Evolutionary conservation across 2,888 invertebrate genomes (phyloP).

Genomic region (Callinectes sapidus): DNA sequence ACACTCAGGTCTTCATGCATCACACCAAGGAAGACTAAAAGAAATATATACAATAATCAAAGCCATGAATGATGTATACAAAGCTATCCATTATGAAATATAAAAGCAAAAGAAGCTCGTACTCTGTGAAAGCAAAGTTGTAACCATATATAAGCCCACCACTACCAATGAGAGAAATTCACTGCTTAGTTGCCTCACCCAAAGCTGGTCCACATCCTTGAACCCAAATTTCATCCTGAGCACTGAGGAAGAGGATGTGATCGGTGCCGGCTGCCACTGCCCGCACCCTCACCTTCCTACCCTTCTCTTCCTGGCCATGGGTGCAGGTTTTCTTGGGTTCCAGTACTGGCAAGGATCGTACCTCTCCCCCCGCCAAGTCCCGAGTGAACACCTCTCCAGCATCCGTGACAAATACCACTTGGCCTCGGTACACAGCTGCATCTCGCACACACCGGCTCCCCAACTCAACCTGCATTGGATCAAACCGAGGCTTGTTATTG

Average conservation of each 20-base stretch:
- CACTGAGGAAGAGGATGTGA: conserved; percentile 68
- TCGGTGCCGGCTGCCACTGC: conserved; percentile 65
- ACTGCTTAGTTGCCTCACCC: conserved; percentile 32
- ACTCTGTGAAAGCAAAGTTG: not conserved
- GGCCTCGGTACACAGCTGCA: conserved; percentile 62
- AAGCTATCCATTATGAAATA: not conserved
- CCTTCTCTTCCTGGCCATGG: conserved; percentile 65
- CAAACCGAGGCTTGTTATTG: not conserved
- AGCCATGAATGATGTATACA: not conserved
- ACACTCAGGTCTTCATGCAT: not conserved
- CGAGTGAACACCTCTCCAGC: conserved; percentile 61
- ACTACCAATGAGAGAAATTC: not conserved
- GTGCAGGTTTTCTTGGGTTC: conserved; percentile 65
- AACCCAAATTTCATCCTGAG: conserved; percentile 70
- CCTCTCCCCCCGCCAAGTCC: conserved; percentile 42
- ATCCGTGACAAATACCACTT: conserved; percentile 66
- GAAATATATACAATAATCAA: too few species aligned
- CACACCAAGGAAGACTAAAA: not conserved
- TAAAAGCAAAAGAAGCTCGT: not conserved
- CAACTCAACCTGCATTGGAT: conserved; percentile 51
- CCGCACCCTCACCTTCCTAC: conserved; percentile 55
- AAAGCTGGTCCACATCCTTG: conserved; percentile 66
- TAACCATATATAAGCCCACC: not conserved
- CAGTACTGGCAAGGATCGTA: conserved; percentile 44
- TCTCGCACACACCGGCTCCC: conserved; percentile 64